A percentile compares a stretch with the other conserved stretches of the same genome.
These are phyloP conservation scores for Trachelus troglodyta DNA, from an alignment of 2,888 invertebrate species.

Conservation along the genomic window DNA sequence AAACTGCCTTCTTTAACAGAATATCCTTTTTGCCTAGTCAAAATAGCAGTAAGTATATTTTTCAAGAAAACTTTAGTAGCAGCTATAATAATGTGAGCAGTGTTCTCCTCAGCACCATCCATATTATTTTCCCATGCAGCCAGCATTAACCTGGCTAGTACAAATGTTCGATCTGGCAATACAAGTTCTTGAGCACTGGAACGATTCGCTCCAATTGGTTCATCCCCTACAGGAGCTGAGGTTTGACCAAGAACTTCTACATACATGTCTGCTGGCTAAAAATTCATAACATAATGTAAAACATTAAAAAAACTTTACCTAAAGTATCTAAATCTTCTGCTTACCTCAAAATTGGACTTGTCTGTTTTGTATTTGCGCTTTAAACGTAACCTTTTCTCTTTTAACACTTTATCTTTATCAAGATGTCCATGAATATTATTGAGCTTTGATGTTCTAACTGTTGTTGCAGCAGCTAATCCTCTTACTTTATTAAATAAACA, in stretches of 20 bases:
- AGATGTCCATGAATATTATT: conserved; percentile 50
- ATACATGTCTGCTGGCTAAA: conserved; percentile 64
- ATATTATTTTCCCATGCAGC: conserved; percentile 92
- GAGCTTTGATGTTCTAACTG: conserved; percentile 56
- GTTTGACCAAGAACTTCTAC: conserved; percentile 59
- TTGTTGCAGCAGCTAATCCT: conserved; percentile 61
- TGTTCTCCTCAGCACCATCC: conserved; percentile 85
- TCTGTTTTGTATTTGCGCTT: conserved; percentile 67
- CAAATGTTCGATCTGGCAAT: conserved; percentile 85
- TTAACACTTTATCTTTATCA: conserved; percentile 65
- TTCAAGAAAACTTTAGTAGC: conserved; percentile 86
- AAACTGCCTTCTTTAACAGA: conserved; percentile 79
- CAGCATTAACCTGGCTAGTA: conserved; percentile 84
- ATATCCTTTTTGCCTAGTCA: conserved; percentile 86
- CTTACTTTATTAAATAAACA: conserved; percentile 83
- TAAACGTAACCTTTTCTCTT: conserved; percentile 56
- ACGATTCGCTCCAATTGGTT: conserved; percentile 67
- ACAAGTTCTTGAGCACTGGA: conserved; percentile 80
- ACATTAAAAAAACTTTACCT: background rate
- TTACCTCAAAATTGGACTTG: conserved; percentile 65
- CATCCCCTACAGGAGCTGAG: conserved; percentile 62
- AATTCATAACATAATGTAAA: conserved; percentile 11
- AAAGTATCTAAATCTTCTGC: conserved; percentile 40
- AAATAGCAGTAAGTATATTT: conserved; percentile 81
- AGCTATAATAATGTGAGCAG: conserved; percentile 83